A percentile compares a stretch with the other conserved stretches of the same genome.
These are phyloP conservation scores for Bursaphelenchus okinawaensis DNA, from an alignment of 2,888 invertebrate species.

Conservation along the genomic window DNA sequence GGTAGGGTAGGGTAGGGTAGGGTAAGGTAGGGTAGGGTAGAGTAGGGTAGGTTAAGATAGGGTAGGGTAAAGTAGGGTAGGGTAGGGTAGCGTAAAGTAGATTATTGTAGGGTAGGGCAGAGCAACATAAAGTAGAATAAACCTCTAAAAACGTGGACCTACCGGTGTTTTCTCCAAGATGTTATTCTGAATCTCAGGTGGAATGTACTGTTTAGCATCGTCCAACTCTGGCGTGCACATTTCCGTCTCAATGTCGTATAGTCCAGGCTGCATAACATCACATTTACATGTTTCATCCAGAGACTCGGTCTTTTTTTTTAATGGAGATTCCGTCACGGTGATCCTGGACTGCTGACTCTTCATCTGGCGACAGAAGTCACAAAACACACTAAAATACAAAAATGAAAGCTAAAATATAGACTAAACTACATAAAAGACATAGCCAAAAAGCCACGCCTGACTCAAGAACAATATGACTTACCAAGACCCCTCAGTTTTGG, in stretches of 20 bases:
- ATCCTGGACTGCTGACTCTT: conserved; percentile 46
- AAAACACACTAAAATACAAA: conserved; percentile 45
- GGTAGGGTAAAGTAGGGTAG: too few species aligned
- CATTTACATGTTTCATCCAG: conserved; percentile 43
- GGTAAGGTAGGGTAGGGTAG: too few species aligned
- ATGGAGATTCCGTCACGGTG: conserved; percentile 34
- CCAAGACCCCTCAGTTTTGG: conserved; percentile 56
- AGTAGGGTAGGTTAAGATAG: too few species aligned
- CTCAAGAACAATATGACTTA: conserved; percentile 17
- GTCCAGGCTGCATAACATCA: conserved; percentile 56
- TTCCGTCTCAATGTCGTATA: conserved; percentile 58
- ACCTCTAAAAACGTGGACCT: conserved; percentile 2
- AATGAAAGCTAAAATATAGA: background rate
- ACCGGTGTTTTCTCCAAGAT: conserved; percentile 56
- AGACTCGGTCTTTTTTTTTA: conserved; percentile 18
- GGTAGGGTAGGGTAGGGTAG: too few species aligned
- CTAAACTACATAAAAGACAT: background rate
- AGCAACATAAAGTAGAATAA: background rate
- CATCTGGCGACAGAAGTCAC: conserved; percentile 56
- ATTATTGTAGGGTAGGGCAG: background rate
- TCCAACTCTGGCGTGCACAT: conserved; percentile 57
- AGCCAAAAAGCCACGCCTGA: background rate
- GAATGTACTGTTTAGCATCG: conserved; percentile 56
- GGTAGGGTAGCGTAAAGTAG: too few species aligned
- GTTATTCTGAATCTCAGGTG: conserved; percentile 55